Evolutionary conservation across 2,113 vertebrate species (phyloP).

Genomic region (Hippocampus comes): DNA sequence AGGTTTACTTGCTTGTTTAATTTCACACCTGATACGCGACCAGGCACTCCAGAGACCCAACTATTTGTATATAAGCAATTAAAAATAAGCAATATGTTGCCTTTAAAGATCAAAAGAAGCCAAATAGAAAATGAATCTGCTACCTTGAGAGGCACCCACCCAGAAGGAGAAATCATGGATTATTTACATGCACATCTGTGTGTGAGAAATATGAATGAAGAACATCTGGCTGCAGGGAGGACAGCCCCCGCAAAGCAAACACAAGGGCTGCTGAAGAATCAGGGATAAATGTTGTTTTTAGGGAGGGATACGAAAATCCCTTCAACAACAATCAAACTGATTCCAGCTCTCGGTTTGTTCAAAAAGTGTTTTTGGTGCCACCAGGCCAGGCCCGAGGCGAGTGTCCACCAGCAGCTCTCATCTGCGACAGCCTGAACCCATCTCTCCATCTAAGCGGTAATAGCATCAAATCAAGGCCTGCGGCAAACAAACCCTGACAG

Average conservation of each 20-base stretch:
- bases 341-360: slow-evolving; percentile 51
- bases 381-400: slow-evolving; percentile 55
- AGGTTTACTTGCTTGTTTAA: neutral
- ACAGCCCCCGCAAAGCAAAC: slow-evolving; percentile 48
- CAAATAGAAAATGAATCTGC: slow-evolving; percentile 27
- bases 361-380: slow-evolving; percentile 40
- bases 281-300: slow-evolving; percentile 47
- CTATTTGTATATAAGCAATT: neutral
- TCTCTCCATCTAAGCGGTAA: slow-evolving; percentile 59
- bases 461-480: slow-evolving; percentile 64
- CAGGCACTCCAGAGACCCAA: neutral
- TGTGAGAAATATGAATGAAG: slow-evolving; percentile 70
- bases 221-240: slow-evolving; percentile 70
- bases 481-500: slow-evolving; percentile 68
- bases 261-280: slow-evolving; percentile 36
- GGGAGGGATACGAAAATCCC: slow-evolving; percentile 14
- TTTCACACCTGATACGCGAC: neutral
- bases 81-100: neutral
- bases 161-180: slow-evolving; percentile 68
- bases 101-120: slow-evolving; percentile 44
- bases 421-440: slow-evolving; percentile 38
- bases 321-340: slow-evolving; percentile 11
- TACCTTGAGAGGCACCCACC: slow-evolving; percentile 53
- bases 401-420: slow-evolving; percentile 59
- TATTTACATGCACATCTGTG: slow-evolving; percentile 75